Evolutionary conservation across 35 echinoderm and acorn worm species (phyloP), one percentile per base, ranked within the genome.

Genomic region (Patiria miniata): DNA sequence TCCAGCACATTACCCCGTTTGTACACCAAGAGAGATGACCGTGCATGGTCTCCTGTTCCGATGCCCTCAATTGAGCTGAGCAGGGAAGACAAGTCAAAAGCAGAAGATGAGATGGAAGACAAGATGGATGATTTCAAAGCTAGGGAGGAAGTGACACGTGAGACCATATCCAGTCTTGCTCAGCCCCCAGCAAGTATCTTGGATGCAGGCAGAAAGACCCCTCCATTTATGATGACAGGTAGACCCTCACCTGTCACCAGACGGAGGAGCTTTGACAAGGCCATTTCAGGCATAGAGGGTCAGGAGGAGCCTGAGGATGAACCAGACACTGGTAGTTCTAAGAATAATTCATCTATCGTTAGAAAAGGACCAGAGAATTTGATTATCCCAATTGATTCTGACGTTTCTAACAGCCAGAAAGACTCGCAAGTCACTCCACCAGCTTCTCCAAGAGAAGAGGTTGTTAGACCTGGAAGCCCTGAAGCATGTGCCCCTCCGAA

Each of bases 401-500:
- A 10, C 29, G 26, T 73, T 32, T 32, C 23, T 73, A 32, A 26
- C 21, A 73, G 65, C 34, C 65, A 36, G 14, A 26, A 60, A 26
- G 57, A 26, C 9, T 3, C 28, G 28, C 26, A 10, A 73, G 65
- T 26, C 65, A 28, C 65, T 73, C 29, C 30, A 12, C 65, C 65
- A 32, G 65, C 26, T 30, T 69, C 61, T 69, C 61, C 61, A 69
- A 69, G 61, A 69, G 61, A 69, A 30, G 61, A 69, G 28, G 61
- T 73, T 0, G 65, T 73, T 12, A 73, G 65, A 73, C 65, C 65
- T 14, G 65, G 65, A 73, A 84, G 82, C 57, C 82, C 82, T 36
- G 16, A 84, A 28, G 54, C 53, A 34, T 19, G 51, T 12, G 82
- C 82, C 22, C 82, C 82, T 52, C 82, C 82, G 59, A 84, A 82